Evolutionary conservation across 1,140 invertebrate genomes (phyloP).

Genomic region (Halictus rubicundus): DNA sequence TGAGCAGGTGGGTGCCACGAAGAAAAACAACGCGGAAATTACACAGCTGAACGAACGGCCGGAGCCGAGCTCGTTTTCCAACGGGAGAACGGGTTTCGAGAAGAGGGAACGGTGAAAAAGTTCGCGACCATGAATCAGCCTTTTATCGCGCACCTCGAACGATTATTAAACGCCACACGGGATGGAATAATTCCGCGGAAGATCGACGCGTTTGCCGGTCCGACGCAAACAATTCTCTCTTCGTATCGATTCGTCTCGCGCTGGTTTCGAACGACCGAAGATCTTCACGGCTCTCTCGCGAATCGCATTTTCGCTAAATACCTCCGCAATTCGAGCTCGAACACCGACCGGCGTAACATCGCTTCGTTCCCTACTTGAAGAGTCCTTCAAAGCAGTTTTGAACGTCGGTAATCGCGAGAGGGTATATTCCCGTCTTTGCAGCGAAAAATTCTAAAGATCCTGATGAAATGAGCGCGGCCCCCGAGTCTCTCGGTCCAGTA

Average conservation of each 20-base stretch:
- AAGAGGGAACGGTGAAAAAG: not conserved
- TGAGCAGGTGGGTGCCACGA: no score
- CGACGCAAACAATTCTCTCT: constrained; percentile 1
- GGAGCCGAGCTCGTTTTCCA: no score
- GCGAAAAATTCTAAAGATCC: no score
- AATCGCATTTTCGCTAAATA: not conserved
- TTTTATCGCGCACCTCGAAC: not conserved
- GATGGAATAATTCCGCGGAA: constrained; percentile 13
- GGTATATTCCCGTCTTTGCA: no score
- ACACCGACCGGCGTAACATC: not conserved
- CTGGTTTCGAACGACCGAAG: not conserved
- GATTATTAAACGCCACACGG: not conserved
- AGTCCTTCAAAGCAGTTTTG: no score
- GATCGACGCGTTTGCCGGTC: constrained; percentile 1
- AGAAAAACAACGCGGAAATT: constrained; percentile 9
- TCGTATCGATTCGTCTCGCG: constrained; percentile 11
- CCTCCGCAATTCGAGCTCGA: not conserved
- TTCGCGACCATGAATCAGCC: constrained; percentile 1
- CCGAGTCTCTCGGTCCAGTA: no score
- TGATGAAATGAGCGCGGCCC: no score
- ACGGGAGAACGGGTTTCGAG: not conserved
- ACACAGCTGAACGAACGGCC: not conserved
- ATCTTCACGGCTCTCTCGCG: not conserved
- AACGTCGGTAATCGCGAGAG: no score
- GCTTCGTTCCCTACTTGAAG: not conserved